phyloP scores from a whole-genome alignment of 2,888 invertebrate genomes.

The Melitaea athalia region DNA sequence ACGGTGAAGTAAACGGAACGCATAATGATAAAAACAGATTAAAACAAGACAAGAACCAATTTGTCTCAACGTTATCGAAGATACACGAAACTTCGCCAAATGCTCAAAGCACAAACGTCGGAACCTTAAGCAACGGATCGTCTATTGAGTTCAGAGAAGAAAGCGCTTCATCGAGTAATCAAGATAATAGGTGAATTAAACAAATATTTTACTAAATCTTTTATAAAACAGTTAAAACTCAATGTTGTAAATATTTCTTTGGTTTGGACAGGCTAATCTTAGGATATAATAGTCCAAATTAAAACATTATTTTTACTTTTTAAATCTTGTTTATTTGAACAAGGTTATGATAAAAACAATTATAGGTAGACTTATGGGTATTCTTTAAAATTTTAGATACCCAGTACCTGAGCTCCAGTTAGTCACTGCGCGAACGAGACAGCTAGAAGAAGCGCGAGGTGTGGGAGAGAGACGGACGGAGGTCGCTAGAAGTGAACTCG shows the following conservation, averaged over 20 bases:
- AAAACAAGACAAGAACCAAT: conserved; percentile 75
- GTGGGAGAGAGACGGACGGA: conserved; percentile 85
- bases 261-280: too few species aligned
- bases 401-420: conserved; percentile 82
- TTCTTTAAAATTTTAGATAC: conserved; percentile 60
- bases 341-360: neutral
- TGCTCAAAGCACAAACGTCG: conserved; percentile 63
- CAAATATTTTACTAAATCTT: neutral
- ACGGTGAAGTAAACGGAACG: conserved; percentile 72
- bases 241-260: too few species aligned
- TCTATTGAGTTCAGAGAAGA: conserved; percentile 62
- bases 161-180: conserved; percentile 59
- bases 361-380: neutral
- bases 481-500: conserved; percentile 86
- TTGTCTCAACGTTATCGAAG: conserved; percentile 83
- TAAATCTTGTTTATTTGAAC: neutral
- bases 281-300: too few species aligned
- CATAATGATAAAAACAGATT: conserved; percentile 64
- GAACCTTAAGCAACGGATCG: conserved; percentile 74
- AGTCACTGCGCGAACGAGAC: conserved; percentile 87
- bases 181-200: conserved; percentile 69
- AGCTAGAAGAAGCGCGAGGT: conserved; percentile 86
- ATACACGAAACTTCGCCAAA: conserved; percentile 84
- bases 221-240: neutral
- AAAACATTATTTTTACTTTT: too few species aligned